Conservation (phyloP, 2,888 invertebrate genomes). For the Tinea trinotella region DNA sequence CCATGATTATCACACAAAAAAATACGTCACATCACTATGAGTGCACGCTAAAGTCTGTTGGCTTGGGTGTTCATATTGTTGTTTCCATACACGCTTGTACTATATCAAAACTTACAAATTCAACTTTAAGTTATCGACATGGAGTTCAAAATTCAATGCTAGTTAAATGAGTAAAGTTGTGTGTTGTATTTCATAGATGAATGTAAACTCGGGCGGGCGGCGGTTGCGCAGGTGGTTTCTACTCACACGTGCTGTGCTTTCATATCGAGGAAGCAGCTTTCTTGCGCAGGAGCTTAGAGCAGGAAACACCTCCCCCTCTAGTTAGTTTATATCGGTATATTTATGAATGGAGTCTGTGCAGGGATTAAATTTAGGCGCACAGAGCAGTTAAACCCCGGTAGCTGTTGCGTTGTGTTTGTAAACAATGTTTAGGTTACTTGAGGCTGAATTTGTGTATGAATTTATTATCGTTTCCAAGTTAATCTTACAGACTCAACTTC, state of each 20-base stretch:
- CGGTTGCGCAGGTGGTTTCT: slow-evolving; percentile 1
- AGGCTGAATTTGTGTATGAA: background rate
- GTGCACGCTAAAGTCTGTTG: slow-evolving; percentile 49
- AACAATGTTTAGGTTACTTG: background rate
- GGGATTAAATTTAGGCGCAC: slow-evolving; percentile 4
- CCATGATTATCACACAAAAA: slow-evolving; percentile 26
- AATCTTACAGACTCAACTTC: no score
- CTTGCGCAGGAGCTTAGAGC: slow-evolving; percentile 2
- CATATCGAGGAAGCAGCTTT: slow-evolving; percentile 5
- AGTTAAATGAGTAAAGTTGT: background rate
- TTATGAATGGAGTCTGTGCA: slow-evolving; percentile 9
- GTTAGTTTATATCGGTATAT: background rate
- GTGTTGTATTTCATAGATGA: background rate
- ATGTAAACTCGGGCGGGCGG: background rate
- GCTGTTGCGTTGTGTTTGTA: slow-evolving; percentile 8
- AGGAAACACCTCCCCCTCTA: slow-evolving; percentile 7
- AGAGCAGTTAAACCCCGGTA: background rate
- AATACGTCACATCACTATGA: slow-evolving; percentile 63
- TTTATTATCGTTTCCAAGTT: background rate
- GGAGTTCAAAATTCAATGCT: background rate
- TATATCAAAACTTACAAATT: background rate
- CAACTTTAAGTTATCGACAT: background rate
- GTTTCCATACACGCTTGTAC: background rate
- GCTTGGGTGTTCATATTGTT: slow-evolving; percentile 23
- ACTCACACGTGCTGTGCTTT: background rate